Evolutionary conservation across 2,888 invertebrate genomes (phyloP), one percentile per base, ranked within the genome.

Genomic region (Petrolisthes cinctipes): DNA sequence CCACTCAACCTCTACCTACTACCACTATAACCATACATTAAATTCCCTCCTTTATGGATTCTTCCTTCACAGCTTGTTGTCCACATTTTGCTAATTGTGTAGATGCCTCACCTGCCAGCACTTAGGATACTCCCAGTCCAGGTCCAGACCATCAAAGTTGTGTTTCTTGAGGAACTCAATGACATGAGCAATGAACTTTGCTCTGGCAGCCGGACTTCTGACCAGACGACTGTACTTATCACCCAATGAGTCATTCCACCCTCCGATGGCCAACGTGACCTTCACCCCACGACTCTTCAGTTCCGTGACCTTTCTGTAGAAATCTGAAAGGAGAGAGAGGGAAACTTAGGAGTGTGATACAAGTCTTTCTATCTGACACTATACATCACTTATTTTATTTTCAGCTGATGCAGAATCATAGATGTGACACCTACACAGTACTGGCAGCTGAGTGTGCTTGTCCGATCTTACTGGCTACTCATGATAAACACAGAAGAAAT

Each of bases 71-170:
- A 79, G n/a, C 79, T 53, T 11, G 17, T n/a, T 54, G n/a, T 79
- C 7, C 53, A 79, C 4, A 54, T 6, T 23, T 5, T 80, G 17
- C 4, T 81, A 20, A 4, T 76, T 37, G 20, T 11, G 20, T 71
- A 6, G 17, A n/a, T 71, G 71, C 1, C 86, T 73, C 56, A 96
- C 96, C 94, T 96, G 96, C 95, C 95, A 96, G 92, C 96, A 97
- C 91, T 96, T 96, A 7, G 97, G 97, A 93, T 97, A 98, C 92
- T 97, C 97, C 97, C 97, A 97, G 92, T 98, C 97, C 54, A 98
- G 94, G 92, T 97, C 97, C 51, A 97, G 93, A 3, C 97, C 97
- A 92, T 97, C 96, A 92, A 97, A 97, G 82, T 94, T 94, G 93
- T 96, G 95, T 92, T 95, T 95, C 89, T 95, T 94, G 68, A 96